These are phyloP conservation scores for Eumacrocentrus americanus DNA, from an alignment of 2,888 invertebrate species.

Conservation along the genomic window DNA sequence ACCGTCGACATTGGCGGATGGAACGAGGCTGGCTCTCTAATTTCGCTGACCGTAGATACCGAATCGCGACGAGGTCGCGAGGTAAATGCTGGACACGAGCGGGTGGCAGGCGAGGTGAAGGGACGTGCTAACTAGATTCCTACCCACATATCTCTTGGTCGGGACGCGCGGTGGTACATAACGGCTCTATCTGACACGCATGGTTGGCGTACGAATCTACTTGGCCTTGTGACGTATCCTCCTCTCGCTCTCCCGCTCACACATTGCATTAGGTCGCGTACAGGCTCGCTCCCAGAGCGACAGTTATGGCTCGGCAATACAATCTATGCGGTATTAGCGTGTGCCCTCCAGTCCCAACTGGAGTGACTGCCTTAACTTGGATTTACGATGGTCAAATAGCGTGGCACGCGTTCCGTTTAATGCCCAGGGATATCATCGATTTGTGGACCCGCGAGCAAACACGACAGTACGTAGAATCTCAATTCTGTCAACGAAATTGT, in stretches of 20 bases:
- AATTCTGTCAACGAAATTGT: too few species aligned
- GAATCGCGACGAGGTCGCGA: constrained; percentile 23
- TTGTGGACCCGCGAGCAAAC: neutral
- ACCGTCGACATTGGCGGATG: constrained; percentile 42
- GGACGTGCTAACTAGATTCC: constrained; percentile 49
- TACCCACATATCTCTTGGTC: constrained; percentile 44
- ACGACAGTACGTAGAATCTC: too few species aligned
- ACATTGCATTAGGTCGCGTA: constrained; percentile 20
- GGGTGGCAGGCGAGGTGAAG: constrained; percentile 34
- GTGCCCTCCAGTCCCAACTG: constrained; percentile 31
- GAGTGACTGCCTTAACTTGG: constrained; percentile 46
- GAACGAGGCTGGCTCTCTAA: constrained; percentile 41
- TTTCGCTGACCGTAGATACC: constrained; percentile 42
- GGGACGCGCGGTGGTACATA: constrained; percentile 42
- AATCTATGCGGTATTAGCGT: constrained; percentile 39
- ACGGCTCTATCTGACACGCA: constrained; percentile 45
- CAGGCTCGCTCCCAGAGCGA: constrained; percentile 34
- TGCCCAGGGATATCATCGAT: constrained; percentile 15
- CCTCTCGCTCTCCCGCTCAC: neutral
- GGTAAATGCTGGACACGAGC: neutral
- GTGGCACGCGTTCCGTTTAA: constrained; percentile 33
- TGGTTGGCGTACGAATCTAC: constrained; percentile 43
- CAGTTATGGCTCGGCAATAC: constrained; percentile 45
- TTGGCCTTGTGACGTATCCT: constrained; percentile 39
- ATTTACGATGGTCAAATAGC: constrained; percentile 41